A percentile compares a stretch with the other conserved stretches of the same genome.
Evolutionary conservation across 2,888 invertebrate species (phyloP).

Genomic region (Sphinx pinastri): DNA sequence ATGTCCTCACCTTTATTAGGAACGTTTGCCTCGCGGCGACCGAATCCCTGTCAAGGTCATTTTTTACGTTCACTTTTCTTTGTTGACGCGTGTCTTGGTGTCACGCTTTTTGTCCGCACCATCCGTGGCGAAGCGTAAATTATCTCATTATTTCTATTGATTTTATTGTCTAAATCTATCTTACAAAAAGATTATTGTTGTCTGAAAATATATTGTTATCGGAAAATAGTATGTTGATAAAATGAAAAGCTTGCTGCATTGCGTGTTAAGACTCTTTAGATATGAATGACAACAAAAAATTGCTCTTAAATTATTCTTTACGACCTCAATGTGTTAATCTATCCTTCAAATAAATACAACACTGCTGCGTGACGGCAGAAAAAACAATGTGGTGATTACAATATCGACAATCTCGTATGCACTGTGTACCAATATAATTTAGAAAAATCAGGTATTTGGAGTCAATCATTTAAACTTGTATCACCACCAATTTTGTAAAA

Average conservation of each 20-base stretch:
- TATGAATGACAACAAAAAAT: not conserved
- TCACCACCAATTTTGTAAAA: too few species aligned
- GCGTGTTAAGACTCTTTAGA: not conserved
- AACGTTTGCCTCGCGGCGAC: constrained; percentile 26
- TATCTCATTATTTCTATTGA: constrained; percentile 64
- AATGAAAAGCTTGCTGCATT: not conserved
- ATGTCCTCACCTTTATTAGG: constrained; percentile 28
- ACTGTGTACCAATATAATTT: too few species aligned
- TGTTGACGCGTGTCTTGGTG: constrained; percentile 71
- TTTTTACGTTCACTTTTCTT: constrained; percentile 38
- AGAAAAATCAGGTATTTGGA: too few species aligned
- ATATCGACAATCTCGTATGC: too few species aligned
- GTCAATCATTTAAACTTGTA: too few species aligned
- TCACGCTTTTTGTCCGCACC: constrained; percentile 62
- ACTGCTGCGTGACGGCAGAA: too few species aligned
- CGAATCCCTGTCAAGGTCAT: constrained; percentile 32
- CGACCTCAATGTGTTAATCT: too few species aligned
- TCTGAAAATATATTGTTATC: not conserved
- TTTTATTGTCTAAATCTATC: constrained; percentile 53
- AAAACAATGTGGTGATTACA: too few species aligned
- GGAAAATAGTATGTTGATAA: not conserved
- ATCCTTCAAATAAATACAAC: too few species aligned
- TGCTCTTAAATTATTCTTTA: not conserved
- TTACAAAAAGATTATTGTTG: constrained; percentile 35
- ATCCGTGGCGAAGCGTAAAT: constrained; percentile 68